Evolutionary conservation across 2,797 vertebrate genomes (phyloP), one percentile per base, ranked within the genome.

Genomic region (Notamacropus eugenii): DNA sequence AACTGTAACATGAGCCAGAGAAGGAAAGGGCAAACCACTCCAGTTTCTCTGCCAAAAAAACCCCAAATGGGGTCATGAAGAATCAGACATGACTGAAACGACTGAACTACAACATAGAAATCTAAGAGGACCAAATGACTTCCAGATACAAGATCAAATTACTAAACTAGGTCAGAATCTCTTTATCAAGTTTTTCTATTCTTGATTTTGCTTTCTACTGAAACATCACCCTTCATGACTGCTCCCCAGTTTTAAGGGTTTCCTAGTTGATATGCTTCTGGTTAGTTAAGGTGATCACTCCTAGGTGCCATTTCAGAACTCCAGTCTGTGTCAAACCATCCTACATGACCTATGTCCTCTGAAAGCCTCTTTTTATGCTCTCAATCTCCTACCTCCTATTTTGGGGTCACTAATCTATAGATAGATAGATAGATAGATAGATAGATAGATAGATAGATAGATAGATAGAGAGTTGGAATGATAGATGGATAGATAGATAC

Each of bases 301-400:
- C 34, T 0, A 8, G 5, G 5, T 5, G n/a, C 46, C 50, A 0
- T 1, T 0, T 4, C 22, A 8, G 50, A 24, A 27, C 9, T 31
- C 29, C 24, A 34, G 29, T 24, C 34, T 11, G 16, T 9, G 16
- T 11, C 14, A 8, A 22, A 52, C 0, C 22, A 46, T 11, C 90
- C 54, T 58, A 29, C 50, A 3, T 9, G 29, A 14, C 0, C 16
- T 16, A 0, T 1, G 10, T 31, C 29, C 56, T 54, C 27, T 54
- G 12, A 92, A 55, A 54, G 4, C 50, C 27, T 58, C n/a, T 9
- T 34, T 92, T 16, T 8, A 67, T 67, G 4, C 54, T 50, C 56
- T 90, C 1, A 40, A 54, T 46, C 4, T 2, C 0, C 0, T 54
- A 6, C 54, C 62, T 52, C 31, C 46, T 55, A 54, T 13, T 56